Evolutionary conservation across 2,888 invertebrate species (phyloP), one percentile per base, ranked within the genome.

Genomic region (Latheticus oryzae): DNA sequence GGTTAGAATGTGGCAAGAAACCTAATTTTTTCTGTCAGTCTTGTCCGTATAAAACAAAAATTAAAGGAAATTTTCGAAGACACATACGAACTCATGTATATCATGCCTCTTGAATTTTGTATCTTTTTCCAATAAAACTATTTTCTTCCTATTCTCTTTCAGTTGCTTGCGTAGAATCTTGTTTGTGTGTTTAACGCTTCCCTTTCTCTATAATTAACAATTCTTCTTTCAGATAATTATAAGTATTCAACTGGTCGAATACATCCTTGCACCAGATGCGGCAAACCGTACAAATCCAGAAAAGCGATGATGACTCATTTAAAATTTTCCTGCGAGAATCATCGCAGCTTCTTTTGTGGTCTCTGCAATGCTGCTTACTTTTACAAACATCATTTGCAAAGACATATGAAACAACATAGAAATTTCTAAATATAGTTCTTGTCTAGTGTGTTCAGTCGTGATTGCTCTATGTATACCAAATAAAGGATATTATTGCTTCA

Each of bases 271-370:
- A 60, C 64, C 2, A 64, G 69, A 17, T 71, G 71, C 40, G 69
- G 68, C n/a, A 70, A 69, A 55, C 65, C 66, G 4, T 71, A 71
- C 62, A 66, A 64, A 55, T 69, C 71, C 9, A 69, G 66, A 48
- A 71, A 71, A 42, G 71, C 69, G 8, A 71, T 71, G 71, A 58
- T 61, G 19, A 70, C 68, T 1, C 72, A 72, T 61, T 62, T 66
- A 26, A 62, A 59, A 42, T 71, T 69, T 43, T 70, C 70, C 13
- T 72, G 72, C 51, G 70, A 70, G 40, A 66, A 67, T 51, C 69
- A 71, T 40, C 58, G 69, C 15, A 61, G 64, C 38, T 72, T 72
- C 58, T 70, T 67, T 37, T 72, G 72, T 40, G 59, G 64, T 9
- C 51, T 69, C 4, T 72, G 72, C 47, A 65, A 66, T 3, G 70